A percentile compares a stretch with the other conserved stretches of the same genome.
phyloP scores from a whole-genome alignment of 2,113 vertebrate genomes.

The Rhinogobius similis region DNA sequence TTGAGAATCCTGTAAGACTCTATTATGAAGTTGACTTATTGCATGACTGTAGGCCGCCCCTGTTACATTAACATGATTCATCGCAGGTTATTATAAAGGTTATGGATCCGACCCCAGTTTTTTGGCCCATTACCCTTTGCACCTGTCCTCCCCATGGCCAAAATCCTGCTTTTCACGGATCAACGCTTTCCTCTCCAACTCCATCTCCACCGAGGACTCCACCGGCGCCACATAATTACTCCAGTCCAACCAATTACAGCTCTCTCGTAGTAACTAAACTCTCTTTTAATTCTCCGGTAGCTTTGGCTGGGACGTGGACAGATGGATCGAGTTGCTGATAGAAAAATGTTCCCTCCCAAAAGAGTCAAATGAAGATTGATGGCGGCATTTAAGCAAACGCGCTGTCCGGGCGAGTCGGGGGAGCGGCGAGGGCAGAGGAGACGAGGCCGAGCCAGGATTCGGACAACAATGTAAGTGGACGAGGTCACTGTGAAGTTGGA shows the following conservation, averaged over 20 bases:
- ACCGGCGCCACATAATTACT: slow-evolving; percentile 12
- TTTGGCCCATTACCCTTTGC: slow-evolving; percentile 10
- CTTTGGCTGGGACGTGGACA: slow-evolving; percentile 40
- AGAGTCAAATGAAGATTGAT: slow-evolving; percentile 61
- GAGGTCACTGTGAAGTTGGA: background rate
- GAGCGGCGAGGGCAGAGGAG: slow-evolving; percentile 24
- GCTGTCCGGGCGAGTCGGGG: slow-evolving; percentile 35
- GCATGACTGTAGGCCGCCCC: background rate
- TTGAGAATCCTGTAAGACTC: no score
- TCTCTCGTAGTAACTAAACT: slow-evolving; percentile 32
- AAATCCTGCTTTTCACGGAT: background rate
- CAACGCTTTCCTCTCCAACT: slow-evolving; percentile 1
- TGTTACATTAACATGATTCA: slow-evolving; percentile 6
- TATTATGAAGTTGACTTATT: no score
- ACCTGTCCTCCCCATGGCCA: background rate
- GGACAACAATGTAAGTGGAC: background rate
- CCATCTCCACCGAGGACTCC: slow-evolving; percentile 1
- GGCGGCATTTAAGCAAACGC: slow-evolving; percentile 48
- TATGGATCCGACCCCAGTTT: background rate
- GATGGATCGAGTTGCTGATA: slow-evolving; percentile 54
- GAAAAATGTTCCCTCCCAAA: slow-evolving; percentile 32
- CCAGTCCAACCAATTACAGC: slow-evolving; percentile 43
- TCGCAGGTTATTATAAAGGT: slow-evolving; percentile 1
- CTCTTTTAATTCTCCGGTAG: background rate
- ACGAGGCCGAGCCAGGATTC: slow-evolving; percentile 25